Percentiles rank a stretch among this genome's conserved stretches.
Evolutionary conservation across 2,797 vertebrate species (phyloP).

Genomic region (Bovichtus variegatus): DNA sequence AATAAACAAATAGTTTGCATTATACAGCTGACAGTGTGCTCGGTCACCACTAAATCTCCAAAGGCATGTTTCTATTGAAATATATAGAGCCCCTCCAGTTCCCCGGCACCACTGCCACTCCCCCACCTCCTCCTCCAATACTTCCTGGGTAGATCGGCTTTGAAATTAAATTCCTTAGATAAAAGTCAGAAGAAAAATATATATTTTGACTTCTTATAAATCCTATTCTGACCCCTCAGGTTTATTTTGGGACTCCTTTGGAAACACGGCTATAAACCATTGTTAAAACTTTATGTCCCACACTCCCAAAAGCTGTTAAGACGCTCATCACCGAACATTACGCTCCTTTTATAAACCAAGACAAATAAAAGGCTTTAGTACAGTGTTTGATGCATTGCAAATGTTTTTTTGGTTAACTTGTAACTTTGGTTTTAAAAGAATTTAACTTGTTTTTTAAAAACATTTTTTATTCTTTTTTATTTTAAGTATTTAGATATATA

Average conservation of each 20-base stretch:
- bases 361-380: background rate
- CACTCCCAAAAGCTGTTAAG: background rate
- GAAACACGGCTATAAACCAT: background rate
- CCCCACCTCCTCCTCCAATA: too few relatives aligned
- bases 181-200: background rate
- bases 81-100: too few relatives aligned
- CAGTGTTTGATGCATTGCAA: background rate
- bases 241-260: background rate
- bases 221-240: background rate
- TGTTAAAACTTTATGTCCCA: background rate
- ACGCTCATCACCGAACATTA: background rate
- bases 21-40: too few relatives aligned
- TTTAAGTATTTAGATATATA: background rate
- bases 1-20: background rate
- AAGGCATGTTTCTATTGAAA: background rate
- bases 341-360: background rate
- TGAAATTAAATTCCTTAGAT: background rate
- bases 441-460: background rate
- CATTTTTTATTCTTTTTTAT: too few relatives aligned
- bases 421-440: background rate
- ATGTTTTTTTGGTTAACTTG: too few relatives aligned
- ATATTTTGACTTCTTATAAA: background rate
- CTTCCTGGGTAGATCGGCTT: too few relatives aligned
- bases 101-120: too few relatives aligned
- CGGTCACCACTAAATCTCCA: too few relatives aligned